Conservation (phyloP, 2,113 vertebrate species). For the Hypocryptadius cinnamomeus region DNA sequence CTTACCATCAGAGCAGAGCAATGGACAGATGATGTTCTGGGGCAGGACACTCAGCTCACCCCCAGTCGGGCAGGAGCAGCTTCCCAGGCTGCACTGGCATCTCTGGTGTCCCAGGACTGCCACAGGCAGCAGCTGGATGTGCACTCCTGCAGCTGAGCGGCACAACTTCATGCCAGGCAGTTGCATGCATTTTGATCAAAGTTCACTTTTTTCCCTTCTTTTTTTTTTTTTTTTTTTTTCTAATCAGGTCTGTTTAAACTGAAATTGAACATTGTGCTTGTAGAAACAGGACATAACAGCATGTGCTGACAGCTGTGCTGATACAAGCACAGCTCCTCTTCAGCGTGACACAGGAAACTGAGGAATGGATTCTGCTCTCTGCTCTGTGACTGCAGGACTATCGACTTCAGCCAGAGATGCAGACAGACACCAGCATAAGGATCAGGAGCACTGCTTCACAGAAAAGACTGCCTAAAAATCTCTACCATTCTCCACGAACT, state of each 20-base stretch:
- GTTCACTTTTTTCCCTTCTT: not conserved
- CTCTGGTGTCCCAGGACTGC: not conserved
- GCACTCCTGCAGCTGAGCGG: not conserved
- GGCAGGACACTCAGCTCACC: not conserved
- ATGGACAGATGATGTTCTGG: not conserved
- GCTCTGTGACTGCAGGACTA: not conserved
- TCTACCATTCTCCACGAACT: not conserved
- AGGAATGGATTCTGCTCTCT: not conserved
- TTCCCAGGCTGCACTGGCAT: not conserved
- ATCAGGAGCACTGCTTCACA: not conserved
- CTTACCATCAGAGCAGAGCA: not conserved
- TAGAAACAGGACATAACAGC: constrained; percentile 13
- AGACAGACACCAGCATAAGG: not conserved
- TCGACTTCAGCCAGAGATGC: not conserved
- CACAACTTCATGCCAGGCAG: not conserved
- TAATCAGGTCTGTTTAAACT: not conserved
- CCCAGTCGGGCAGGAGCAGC: not conserved
- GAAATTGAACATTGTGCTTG: not conserved
- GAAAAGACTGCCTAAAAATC: not conserved
- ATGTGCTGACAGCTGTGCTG: constrained; percentile 5
- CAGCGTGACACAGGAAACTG: not conserved
- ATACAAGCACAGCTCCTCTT: not conserved
- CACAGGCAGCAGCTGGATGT: not conserved
- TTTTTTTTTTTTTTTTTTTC: not conserved
- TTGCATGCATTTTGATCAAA: not conserved